phyloP scores from a whole-genome alignment of 2,888 invertebrate genomes.

The Spilosoma lubricipeda region DNA sequence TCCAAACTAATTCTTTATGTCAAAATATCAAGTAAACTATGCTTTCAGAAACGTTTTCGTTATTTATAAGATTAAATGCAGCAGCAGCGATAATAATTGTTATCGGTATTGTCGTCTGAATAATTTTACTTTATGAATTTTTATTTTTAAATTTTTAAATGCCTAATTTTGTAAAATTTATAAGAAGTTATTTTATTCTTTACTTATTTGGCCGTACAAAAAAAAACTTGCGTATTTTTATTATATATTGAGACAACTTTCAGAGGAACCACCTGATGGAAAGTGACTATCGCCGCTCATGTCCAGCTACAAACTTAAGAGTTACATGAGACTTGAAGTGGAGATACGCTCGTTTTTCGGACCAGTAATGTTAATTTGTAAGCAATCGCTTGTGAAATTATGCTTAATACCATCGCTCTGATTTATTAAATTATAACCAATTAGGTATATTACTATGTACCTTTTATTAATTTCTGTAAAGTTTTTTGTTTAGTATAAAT shows the following conservation, averaged over 20 bases:
- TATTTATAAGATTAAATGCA: conserved; percentile 11
- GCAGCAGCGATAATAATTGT: background rate
- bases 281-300: too few species aligned
- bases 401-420: background rate
- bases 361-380: background rate
- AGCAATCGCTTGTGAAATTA: too few species aligned
- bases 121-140: background rate
- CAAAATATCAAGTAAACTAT: conserved; percentile 53
- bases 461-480: background rate
- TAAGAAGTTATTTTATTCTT: background rate
- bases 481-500: background rate
- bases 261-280: too few species aligned
- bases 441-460: background rate
- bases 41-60: conserved; percentile 37
- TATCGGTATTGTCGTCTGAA: background rate
- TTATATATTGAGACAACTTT: too few species aligned
- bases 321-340: too few species aligned
- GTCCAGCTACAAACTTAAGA: too few species aligned
- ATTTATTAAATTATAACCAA: background rate
- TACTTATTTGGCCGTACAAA: background rate
- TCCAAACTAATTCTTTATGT: conserved; percentile 56
- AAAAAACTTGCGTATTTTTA: background rate
- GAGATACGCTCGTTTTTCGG: too few species aligned
- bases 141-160: background rate
- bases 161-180: background rate